phyloP scores from a whole-genome alignment of 37 sponge, comb jelly and placozoan genomes.

The Aplysina aerophoba region DNA sequence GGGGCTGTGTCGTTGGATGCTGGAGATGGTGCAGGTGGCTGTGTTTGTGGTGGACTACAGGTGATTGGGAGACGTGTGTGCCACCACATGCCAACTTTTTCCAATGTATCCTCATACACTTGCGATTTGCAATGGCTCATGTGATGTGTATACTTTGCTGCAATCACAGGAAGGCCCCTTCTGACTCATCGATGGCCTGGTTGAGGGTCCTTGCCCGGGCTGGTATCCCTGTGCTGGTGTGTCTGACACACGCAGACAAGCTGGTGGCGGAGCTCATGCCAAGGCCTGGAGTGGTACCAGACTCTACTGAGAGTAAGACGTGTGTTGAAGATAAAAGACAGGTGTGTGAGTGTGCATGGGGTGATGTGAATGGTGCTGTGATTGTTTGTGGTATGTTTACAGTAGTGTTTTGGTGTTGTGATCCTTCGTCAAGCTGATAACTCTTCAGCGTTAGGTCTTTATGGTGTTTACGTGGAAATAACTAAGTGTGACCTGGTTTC shows the following conservation, averaged over 20 bases:
- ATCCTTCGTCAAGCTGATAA: no score
- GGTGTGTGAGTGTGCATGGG: background rate
- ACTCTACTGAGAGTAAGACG: background rate
- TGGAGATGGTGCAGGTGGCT: constrained; percentile 32
- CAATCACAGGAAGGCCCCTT: constrained; percentile 32
- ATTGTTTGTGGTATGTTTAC: background rate
- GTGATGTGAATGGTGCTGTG: background rate
- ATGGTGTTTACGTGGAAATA: no score
- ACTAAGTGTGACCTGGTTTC: no score
- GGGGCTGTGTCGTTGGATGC: constrained; percentile 8
- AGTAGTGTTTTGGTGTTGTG: no score
- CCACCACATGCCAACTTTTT: no score
- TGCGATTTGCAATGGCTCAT: no score
- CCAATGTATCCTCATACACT: no score
- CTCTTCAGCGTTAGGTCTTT: no score
- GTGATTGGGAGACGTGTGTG: background rate
- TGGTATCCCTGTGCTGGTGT: constrained; percentile 53
- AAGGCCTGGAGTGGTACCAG: background rate
- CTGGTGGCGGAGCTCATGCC: constrained; percentile 55
- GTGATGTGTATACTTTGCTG: no score
- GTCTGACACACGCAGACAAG: constrained; percentile 68
- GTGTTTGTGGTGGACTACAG: constrained; percentile 58
- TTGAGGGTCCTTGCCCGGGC: constrained; percentile 22
- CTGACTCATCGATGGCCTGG: constrained; percentile 51
- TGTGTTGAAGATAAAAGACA: background rate